Evolutionary conservation across 2,113 vertebrate species (phyloP).

Genomic region (Shinisaurus crocodilurus): DNA sequence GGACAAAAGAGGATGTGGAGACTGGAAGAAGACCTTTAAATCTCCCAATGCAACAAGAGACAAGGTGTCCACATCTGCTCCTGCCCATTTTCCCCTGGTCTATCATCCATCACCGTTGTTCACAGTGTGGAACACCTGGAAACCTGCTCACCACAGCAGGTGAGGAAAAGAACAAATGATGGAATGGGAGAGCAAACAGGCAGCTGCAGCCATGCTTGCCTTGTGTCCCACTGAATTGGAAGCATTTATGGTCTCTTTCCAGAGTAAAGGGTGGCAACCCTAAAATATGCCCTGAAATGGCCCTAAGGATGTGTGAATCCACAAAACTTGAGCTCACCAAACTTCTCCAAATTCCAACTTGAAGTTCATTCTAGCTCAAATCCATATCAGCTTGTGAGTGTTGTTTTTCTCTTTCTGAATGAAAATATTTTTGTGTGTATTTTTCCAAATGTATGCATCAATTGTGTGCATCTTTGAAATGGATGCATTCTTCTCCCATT

Average conservation of each 20-base stretch:
- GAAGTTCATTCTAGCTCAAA: no score
- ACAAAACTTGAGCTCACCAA: no score
- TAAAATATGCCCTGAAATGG: no score
- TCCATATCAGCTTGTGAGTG: no score
- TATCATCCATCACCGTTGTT: background rate
- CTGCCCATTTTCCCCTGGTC: background rate
- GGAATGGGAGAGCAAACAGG: background rate
- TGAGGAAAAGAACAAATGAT: background rate
- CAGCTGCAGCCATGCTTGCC: background rate
- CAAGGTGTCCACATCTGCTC: background rate
- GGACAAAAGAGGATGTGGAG: background rate
- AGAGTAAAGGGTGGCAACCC: background rate
- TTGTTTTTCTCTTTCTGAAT: no score
- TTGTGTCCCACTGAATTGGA: background rate
- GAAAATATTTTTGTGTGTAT: no score
- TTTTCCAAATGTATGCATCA: no score
- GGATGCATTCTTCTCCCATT: no score
- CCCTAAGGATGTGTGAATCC: no score
- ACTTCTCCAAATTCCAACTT: no score
- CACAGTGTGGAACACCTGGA: background rate
- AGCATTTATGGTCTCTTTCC: background rate
- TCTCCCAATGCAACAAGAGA: background rate
- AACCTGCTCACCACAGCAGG: background rate
- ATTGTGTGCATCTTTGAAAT: no score
- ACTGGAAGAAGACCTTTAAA: background rate